phyloP scores from a whole-genome alignment of 2,113 vertebrate species.

The Clarias magur region DNA sequence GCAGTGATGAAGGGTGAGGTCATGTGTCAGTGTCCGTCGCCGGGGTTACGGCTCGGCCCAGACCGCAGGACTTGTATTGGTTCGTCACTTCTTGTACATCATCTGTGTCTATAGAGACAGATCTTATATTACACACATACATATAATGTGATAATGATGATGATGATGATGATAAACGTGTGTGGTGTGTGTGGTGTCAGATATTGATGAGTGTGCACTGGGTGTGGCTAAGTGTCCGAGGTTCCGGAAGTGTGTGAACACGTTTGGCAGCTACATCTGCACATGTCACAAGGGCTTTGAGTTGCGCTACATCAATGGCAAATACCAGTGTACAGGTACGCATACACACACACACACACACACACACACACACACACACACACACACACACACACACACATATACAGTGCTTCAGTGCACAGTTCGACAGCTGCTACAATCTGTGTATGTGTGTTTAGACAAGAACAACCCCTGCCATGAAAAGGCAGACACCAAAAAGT shows the following conservation, averaged over 20 bases:
- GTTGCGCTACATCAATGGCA: conserved; percentile 82
- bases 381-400: neutral
- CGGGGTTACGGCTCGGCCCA: conserved; percentile 84
- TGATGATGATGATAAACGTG: neutral
- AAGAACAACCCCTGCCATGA: conserved; percentile 79
- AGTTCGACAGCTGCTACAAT: neutral
- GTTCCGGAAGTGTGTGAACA: conserved; percentile 88
- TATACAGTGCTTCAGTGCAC: neutral
- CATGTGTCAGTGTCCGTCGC: conserved; percentile 87
- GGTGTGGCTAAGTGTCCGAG: conserved; percentile 79
- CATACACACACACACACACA: conserved; percentile 19
- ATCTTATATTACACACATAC: neutral
- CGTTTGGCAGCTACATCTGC: conserved; percentile 92
- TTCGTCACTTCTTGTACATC: conserved; percentile 61
- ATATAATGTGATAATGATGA: neutral
- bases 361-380: neutral
- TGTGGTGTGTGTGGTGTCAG: conserved; percentile 61
- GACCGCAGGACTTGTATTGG: conserved; percentile 87
- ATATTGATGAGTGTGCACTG: conserved; percentile 84
- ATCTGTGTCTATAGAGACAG: neutral
- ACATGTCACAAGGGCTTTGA: conserved; percentile 88
- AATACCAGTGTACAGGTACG: conserved; percentile 85
- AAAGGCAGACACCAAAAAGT: conserved; percentile 77
- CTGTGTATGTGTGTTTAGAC: conserved; percentile 71
- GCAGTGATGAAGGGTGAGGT: conserved; percentile 84